Base-by-base conservation (phyloP, 2,797 vertebrate species). In the Triplophysa bombifrons region DNA sequence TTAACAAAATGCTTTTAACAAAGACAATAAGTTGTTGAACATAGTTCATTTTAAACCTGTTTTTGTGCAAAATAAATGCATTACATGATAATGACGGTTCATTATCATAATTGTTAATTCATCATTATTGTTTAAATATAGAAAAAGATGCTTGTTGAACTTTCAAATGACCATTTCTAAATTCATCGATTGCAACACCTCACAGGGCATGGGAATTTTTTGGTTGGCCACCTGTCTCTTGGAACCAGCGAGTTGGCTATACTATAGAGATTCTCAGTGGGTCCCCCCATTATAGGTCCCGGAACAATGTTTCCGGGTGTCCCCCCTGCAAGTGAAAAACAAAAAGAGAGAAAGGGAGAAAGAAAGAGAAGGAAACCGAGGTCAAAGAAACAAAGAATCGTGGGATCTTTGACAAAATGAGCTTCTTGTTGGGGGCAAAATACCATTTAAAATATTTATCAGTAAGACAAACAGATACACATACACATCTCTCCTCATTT, bases 391-490 rank as follows among this genome's bases (percentile, higher is more conserved):
- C 25, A 76, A 80, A 51, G 6, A 25, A 50, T 10, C 19, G 20
- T n/a, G 53, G 38, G 55, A 73, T 50, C 72, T 79, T 76, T 55
- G 75, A 83, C 79, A 81, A 66, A 70, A 72, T 22, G n/a, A 76
- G 13, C 46, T 66, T 72, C 22, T 72, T 22, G 81, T 81, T 76
- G 63, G 68, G 25, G 58, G 74, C 38, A 25, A 83, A 74, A 64
- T 72, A 83, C 22, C 25, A 11, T n/a, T 70, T 85, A 16, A 80
- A 85, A 85, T 83, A 82, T 85, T 83, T 69, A 85, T 83, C 67
- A 79, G 70, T 55, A 65, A 75, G 51, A 76, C 50, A 69, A 34
- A 74, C 79, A 83, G 44, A 48, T 11, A 73, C 78, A 84, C 50
- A 78, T 51, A 74, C 80, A 81, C 56, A 65, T 56, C 56, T 25